Evolutionary conservation across 53 echinoderm and acorn worm species (phyloP), one percentile per base, ranked within the genome.

Genomic region (Astropecten irregularis): DNA sequence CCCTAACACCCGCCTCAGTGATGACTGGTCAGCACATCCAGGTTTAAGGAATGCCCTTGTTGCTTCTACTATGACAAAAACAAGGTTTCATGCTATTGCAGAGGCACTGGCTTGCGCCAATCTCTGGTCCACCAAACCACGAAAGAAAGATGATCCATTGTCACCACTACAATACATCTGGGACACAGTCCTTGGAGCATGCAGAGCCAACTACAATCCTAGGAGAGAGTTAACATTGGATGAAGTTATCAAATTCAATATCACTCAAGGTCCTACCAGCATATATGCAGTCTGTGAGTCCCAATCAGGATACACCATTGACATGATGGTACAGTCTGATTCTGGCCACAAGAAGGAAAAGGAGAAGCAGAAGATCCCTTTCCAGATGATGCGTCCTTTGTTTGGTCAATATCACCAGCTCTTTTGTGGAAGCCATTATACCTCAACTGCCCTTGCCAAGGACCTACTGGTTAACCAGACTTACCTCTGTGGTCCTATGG

Each of bases 271-370:
- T 1, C 71, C 58, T 2, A 57, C 52, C 34, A 56, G 58, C 14
- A 33, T 85, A 32, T 85, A 60, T 3, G 46, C 62, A 5, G 40
- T 85, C 2, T 71, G 71, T 18, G 85, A 85, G 49, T 18, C 85
- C 14, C 55, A 36, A 19, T 14, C 59, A 16, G 85, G 85, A 7
- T 85, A 73, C 66, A 40, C 50, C 9, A 48, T 73, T 5, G 19
- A 51, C 39, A 61, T 73, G 57, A 20, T 62, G 48, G 34, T 62
- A 26, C 73, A 85, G 3, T 58, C 74, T 3, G 39, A 74, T 11
- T 55, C 56, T 22, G 40, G 56, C 38, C 56, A n/a, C 14, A 54
- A 56, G 15, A 50, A 14, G 50, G n/a, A n/a, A n/a, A n/a, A n/a
- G n/a, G 38, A 56, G 15, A 42, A 42, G 42, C 34, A 56, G 3